These are phyloP conservation scores for Chamaetylas fuelleborni DNA, from an alignment of 2,113 vertebrate genomes.

Conservation along the genomic window DNA sequence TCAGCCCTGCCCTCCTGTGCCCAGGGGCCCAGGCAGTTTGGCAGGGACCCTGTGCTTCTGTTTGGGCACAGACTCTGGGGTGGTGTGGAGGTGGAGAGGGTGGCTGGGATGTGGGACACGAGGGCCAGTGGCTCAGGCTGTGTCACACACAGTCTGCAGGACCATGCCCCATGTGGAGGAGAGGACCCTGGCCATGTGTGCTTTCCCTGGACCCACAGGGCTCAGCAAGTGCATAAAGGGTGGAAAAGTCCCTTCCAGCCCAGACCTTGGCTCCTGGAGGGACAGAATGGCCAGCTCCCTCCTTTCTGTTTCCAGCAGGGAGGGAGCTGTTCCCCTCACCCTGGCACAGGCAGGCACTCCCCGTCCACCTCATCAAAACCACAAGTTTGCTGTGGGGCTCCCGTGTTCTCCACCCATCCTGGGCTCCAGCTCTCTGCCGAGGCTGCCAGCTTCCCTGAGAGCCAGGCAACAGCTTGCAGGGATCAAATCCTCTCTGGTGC, in stretches of 20 bases:
- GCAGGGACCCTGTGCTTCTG: fast-evolving
- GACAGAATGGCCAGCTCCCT: not conserved
- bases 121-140: not conserved
- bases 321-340: not conserved
- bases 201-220: fast-evolving
- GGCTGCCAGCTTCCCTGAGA: not conserved
- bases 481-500: not conserved
- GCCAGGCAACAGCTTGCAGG: not conserved
- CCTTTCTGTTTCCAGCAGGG: not conserved
- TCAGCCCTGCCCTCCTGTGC: not conserved
- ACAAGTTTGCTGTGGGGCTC: slow-evolving; percentile 42
- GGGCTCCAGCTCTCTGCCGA: not conserved
- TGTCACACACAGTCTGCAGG: not conserved
- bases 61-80: not conserved
- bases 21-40: not conserved
- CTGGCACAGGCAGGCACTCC: not conserved
- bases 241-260: not conserved
- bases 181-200: fast-evolving
- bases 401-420: slow-evolving; percentile 3
- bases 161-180: fast-evolving
- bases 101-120: fast-evolving
- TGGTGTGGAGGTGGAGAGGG: not conserved
- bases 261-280: not conserved
- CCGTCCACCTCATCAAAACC: slow-evolving; percentile 16
- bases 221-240: not conserved